Evolutionary conservation across 2,797 vertebrate species (phyloP).

Genomic region (Australoheros facetus): DNA sequence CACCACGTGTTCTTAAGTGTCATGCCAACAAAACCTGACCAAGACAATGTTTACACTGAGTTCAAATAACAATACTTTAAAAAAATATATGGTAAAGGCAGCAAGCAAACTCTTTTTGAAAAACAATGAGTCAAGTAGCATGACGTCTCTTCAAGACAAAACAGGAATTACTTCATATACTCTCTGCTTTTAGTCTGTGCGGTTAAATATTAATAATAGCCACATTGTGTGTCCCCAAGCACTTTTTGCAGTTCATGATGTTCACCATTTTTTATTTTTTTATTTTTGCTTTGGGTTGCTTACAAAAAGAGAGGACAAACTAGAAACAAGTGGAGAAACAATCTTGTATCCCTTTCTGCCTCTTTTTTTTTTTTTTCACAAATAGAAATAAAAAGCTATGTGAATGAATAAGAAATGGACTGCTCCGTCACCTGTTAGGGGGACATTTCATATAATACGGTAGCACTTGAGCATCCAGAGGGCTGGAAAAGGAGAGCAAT

Average conservation of each 20-base stretch:
- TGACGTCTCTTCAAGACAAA: not conserved
- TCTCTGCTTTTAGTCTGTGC: constrained; percentile 15
- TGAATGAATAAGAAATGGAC: constrained; percentile 58
- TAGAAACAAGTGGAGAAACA: not conserved
- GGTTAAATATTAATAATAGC: constrained; percentile 16
- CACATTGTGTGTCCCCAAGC: not conserved
- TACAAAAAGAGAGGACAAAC: not conserved
- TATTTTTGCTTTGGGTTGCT: not conserved
- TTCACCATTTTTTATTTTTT: not conserved
- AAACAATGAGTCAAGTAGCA: not conserved
- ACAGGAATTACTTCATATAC: not conserved
- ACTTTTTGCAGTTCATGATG: not conserved
- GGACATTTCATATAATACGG: constrained; percentile 41
- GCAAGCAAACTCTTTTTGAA: not conserved
- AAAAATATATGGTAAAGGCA: no score
- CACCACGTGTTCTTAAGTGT: not conserved
- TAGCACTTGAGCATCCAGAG: constrained; percentile 51
- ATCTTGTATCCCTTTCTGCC: not conserved
- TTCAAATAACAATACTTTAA: not conserved
- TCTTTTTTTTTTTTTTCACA: not conserved
- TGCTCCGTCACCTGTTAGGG: constrained; percentile 28
- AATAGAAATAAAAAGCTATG: constrained; percentile 50
- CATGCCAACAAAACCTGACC: not conserved
- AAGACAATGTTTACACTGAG: not conserved
- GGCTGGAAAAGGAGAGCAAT: constrained; percentile 58